Conservation (phyloP, 2,888 invertebrate species). For the Callyntrura sp. region DNA sequence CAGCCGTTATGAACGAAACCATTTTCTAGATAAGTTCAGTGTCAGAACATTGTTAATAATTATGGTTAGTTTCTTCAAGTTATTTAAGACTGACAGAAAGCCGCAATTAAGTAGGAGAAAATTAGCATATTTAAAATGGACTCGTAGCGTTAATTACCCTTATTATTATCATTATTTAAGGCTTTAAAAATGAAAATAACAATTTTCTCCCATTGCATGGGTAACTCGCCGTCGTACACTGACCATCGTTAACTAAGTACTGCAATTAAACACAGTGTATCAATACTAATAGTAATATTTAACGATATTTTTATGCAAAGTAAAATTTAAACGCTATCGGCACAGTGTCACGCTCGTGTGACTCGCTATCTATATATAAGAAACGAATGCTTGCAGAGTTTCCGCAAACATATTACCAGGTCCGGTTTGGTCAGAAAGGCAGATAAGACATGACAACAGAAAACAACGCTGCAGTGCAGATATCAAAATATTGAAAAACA, state of each 20-base stretch:
- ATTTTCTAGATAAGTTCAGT: not conserved
- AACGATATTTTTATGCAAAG: not conserved
- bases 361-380: not conserved
- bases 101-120: not conserved
- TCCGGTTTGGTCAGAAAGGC: not conserved
- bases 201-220: not conserved
- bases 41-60: conserved; percentile 4
- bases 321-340: too few relatives aligned
- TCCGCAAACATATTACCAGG: conserved; percentile 17
- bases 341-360: not conserved
- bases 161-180: not conserved
- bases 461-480: not conserved
- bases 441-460: not conserved
- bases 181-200: not conserved
- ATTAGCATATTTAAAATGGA: conserved; percentile 21
- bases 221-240: not conserved
- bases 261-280: not conserved
- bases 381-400: not conserved
- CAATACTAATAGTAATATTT: not conserved
- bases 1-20: not conserved
- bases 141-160: not conserved
- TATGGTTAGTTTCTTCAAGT: not conserved
- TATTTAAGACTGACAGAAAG: not conserved
- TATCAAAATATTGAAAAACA: not conserved
- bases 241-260: not conserved